phyloP scores from a whole-genome alignment of 2,113 vertebrate species.

The Tyrannus savana region DNA sequence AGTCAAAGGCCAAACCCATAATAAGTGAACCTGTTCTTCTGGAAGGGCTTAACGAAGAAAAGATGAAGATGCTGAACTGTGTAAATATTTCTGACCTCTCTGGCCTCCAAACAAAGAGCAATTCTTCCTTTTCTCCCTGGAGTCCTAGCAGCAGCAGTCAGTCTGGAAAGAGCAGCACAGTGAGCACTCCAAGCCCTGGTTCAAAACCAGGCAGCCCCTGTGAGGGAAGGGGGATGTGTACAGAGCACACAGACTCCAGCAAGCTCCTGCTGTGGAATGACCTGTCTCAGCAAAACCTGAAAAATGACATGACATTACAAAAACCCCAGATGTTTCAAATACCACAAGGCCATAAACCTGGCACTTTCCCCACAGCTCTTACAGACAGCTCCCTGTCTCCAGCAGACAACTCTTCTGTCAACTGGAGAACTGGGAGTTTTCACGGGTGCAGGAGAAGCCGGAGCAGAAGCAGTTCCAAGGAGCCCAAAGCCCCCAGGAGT shows the following conservation, averaged over 20 bases:
- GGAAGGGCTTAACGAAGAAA: conserved; percentile 74
- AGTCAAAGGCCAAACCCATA: conserved; percentile 26
- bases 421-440: conserved; percentile 88
- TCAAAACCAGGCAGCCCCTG: conserved; percentile 32
- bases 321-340: conserved; percentile 78
- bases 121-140: conserved; percentile 61
- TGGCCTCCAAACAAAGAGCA: conserved; percentile 39
- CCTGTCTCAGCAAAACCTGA: conserved; percentile 40
- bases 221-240: background rate
- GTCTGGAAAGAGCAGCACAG: conserved; percentile 78
- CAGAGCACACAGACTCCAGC: conserved; percentile 19
- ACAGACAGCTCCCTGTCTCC: conserved; percentile 63
- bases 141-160: conserved; percentile 73
- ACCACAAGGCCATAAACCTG: conserved; percentile 85
- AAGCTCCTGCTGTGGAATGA: conserved; percentile 43
- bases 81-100: conserved; percentile 71
- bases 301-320: conserved; percentile 50
- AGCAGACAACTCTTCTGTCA: conserved; percentile 72
- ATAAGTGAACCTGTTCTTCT: conserved; percentile 76
- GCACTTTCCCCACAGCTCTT: conserved; percentile 85
- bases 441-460: conserved; percentile 75
- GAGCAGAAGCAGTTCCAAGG: conserved; percentile 54
- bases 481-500: conserved; percentile 20
- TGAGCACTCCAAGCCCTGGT: conserved; percentile 73
- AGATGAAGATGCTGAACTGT: conserved; percentile 67